phyloP scores from a whole-genome alignment of 2,888 invertebrate genomes.

The Papilio demoleus region DNA sequence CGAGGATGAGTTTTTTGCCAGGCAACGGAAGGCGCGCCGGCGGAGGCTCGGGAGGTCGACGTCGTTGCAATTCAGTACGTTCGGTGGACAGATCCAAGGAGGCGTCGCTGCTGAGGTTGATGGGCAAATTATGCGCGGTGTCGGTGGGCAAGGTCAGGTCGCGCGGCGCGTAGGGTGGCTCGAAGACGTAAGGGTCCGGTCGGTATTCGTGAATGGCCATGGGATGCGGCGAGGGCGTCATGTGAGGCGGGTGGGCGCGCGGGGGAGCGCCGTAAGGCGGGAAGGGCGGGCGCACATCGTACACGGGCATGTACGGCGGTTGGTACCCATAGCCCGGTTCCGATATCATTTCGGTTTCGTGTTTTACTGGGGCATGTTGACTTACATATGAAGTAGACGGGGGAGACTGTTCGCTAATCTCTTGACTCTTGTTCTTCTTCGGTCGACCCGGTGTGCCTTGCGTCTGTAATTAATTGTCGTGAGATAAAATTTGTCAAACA shows the following conservation, averaged over 20 bases:
- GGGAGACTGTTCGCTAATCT: constrained; percentile 64
- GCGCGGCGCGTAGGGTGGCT: constrained; percentile 60
- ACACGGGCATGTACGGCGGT: constrained; percentile 57
- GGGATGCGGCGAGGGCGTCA: constrained; percentile 53
- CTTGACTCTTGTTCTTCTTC: constrained; percentile 73
- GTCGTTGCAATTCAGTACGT: constrained; percentile 70
- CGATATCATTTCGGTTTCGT: constrained; percentile 61
- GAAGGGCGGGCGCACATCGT: constrained; percentile 52
- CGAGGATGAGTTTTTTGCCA: constrained; percentile 79
- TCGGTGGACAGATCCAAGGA: constrained; percentile 75
- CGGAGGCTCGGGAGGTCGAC: constrained; percentile 69
- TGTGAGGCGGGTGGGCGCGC: constrained; percentile 55
- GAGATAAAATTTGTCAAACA: not conserved
- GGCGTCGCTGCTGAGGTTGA: constrained; percentile 79
- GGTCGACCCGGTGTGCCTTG: constrained; percentile 75
- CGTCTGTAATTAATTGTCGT: constrained; percentile 53
- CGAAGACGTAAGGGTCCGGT: constrained; percentile 68
- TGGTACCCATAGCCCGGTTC: constrained; percentile 63
- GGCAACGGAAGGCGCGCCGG: constrained; percentile 71
- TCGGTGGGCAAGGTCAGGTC: constrained; percentile 67
- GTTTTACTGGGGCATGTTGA: constrained; percentile 63
- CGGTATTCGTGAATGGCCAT: constrained; percentile 64
- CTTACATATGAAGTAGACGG: constrained; percentile 70
- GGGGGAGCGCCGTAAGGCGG: constrained; percentile 48
- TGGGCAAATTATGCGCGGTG: constrained; percentile 71